Base-by-base conservation (phyloP, 2,797 vertebrate species). In the Macropodus opercularis region DNA sequence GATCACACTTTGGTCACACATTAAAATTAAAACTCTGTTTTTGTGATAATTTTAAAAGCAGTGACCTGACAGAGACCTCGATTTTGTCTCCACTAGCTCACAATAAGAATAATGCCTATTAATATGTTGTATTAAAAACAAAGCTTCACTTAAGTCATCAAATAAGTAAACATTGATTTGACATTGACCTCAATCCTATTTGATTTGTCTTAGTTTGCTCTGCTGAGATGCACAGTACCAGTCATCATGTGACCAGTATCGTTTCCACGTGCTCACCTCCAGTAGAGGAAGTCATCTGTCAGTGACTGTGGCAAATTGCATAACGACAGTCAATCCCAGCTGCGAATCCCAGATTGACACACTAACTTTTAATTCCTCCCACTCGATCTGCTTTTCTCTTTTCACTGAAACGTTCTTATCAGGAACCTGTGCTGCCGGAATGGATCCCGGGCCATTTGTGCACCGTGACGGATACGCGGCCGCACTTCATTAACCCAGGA, bases 251-350 rank as follows among this genome's bases (percentile, higher is more conserved):
- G 8, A 51, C 43, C 34, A 38, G 53, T 26, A 32, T 27, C 1
- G 2, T 36, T 27, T 26, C 40, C 47, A 26, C 38, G 17, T 26
- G 41, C 50, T 26, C 22, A 23, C 11, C 35, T 29, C 23, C 40
- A 6, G 11, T 17, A 32, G 32, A 43, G 39, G n/a, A 34, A 34
- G 38, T 47, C 46, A 52, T 61, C 38, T 49, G 64, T 56, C 50
- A 54, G 9, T 4, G 43, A 47, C 36, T 19, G 34, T 8, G 1
- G 9, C 19, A 51, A 35, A 44, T 71, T 59, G 40, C 34, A 18
- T 55, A 75, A 60, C 27, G 19, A 9, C n/a, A 39, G 70, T 70
- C 70, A 62, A 40, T 77, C 77, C 61, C 50, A 66, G 59, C 67
- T 55, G 56, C 14, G 8, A 52, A 67, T 64, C 58, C 68, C 36